Conservation (phyloP, 2,888 invertebrate species). For the Noctua janthe region DNA sequence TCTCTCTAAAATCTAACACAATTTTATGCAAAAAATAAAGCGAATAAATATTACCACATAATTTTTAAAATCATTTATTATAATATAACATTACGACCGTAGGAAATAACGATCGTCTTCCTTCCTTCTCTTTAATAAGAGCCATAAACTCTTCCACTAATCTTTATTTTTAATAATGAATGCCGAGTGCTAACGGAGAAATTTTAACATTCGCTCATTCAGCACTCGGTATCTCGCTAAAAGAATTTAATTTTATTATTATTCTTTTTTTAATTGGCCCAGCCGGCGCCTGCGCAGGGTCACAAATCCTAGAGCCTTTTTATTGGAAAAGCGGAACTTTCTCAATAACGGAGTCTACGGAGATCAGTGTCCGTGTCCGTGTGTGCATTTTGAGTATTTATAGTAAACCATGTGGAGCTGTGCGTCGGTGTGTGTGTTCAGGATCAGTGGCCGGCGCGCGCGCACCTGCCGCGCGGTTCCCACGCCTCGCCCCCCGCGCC, state of each 20-base stretch:
- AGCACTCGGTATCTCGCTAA: slow-evolving; percentile 12
- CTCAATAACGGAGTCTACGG: slow-evolving; percentile 80
- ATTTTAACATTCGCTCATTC: slow-evolving; percentile 40
- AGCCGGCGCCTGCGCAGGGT: slow-evolving; percentile 52
- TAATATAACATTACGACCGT: slow-evolving; percentile 45
- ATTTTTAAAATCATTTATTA: slow-evolving; percentile 56
- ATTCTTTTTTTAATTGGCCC: slow-evolving; percentile 23
- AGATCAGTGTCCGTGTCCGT: slow-evolving; percentile 67
- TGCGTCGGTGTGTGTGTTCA: slow-evolving; percentile 82
- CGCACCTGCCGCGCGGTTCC: slow-evolving; percentile 90
- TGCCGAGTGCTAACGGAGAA: slow-evolving; percentile 42
- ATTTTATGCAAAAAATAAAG: slow-evolving; percentile 35
- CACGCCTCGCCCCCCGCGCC: slow-evolving; percentile 83
- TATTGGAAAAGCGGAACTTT: slow-evolving; percentile 85
- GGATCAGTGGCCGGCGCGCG: slow-evolving; percentile 90
- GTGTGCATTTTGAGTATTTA: slow-evolving; percentile 69
- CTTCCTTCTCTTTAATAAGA: slow-evolving; percentile 62
- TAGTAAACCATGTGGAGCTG: slow-evolving; percentile 68
- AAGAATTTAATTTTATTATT: slow-evolving; percentile 8
- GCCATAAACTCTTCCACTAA: slow-evolving; percentile 56
- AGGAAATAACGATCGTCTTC: slow-evolving; percentile 64
- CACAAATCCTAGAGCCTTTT: slow-evolving; percentile 64
- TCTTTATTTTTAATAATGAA: slow-evolving; percentile 58
- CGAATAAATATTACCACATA: slow-evolving; percentile 41
- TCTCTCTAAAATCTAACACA: slow-evolving; percentile 31